Percentiles rank a stretch among this genome's conserved stretches.
These are phyloP conservation scores for Lottia scabra DNA, from an alignment of 2,888 invertebrate species.

Conservation along the genomic window DNA sequence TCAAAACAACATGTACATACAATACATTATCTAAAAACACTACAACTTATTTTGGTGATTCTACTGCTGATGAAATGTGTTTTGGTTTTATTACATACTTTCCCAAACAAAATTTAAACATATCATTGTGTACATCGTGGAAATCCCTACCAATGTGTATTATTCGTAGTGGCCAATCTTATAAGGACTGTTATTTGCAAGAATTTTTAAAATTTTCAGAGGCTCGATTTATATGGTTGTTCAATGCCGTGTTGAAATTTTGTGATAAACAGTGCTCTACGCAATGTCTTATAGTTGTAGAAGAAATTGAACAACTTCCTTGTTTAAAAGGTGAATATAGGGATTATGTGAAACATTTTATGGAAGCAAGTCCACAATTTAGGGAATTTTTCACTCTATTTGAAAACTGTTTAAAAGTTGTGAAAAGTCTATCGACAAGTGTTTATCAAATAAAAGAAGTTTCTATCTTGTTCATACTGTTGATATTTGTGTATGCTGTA, in stretches of 20 bases:
- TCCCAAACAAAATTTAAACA: slow-evolving; percentile 30
- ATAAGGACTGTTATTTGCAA: slow-evolving; percentile 6
- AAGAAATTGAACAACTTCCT: slow-evolving; percentile 27
- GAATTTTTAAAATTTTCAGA: neutral
- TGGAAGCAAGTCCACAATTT: neutral
- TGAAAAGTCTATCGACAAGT: no score
- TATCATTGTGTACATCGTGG: slow-evolving; percentile 38
- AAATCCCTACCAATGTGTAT: slow-evolving; percentile 30
- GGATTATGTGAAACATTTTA: slow-evolving; percentile 24
- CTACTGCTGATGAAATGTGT: slow-evolving; percentile 46
- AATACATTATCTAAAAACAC: slow-evolving; percentile 25
- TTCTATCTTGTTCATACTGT: no score
- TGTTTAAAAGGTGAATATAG: slow-evolving; percentile 42
- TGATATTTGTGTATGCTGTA: no score
- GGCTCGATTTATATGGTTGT: neutral
- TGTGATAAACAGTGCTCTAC: slow-evolving; percentile 18
- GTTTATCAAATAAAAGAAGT: no score
- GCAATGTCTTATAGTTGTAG: slow-evolving; percentile 33
- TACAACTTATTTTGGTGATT: slow-evolving; percentile 35
- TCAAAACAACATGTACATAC: slow-evolving; percentile 38
- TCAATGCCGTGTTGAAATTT: neutral
- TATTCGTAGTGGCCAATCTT: neutral
- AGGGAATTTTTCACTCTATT: neutral
- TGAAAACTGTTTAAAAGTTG: neutral
- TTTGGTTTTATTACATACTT: slow-evolving; percentile 44